Evolutionary conservation across 1,140 invertebrate species (phyloP).

Genomic region (Lepidurus couesii): DNA sequence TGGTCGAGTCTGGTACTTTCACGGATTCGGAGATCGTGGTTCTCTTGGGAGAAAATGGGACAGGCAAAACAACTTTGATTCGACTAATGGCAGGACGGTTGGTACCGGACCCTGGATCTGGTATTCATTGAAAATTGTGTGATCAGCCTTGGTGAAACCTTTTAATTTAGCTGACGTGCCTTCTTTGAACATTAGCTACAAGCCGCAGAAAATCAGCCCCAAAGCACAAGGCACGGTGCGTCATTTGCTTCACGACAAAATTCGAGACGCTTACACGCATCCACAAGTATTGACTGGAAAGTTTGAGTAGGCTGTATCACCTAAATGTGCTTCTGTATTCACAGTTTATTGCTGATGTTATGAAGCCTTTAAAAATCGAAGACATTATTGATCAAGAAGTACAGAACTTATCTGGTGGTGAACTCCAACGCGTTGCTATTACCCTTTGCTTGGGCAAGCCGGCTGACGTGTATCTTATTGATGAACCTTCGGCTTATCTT

Average conservation of each 20-base stretch:
- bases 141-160: neutral
- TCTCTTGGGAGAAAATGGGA: constrained; percentile 97
- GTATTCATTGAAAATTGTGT: constrained; percentile 43
- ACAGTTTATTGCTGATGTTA: constrained; percentile 96
- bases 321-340: constrained; percentile 34
- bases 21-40: constrained; percentile 99
- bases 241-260: constrained; percentile 89
- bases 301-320: neutral
- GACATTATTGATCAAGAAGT: constrained; percentile 98
- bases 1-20: constrained; percentile 81
- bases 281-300: constrained; percentile 61
- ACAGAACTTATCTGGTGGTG: constrained; percentile 97
- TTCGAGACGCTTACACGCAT: constrained; percentile 93
- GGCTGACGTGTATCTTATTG: constrained; percentile 97
- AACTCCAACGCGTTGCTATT: constrained; percentile 94
- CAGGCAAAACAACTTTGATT: constrained; percentile 99
- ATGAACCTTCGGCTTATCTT: constrained; percentile 98
- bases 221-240: constrained; percentile 91
- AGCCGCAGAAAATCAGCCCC: constrained; percentile 99
- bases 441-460: constrained; percentile 96
- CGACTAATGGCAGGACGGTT: constrained; percentile 95
- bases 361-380: constrained; percentile 97
- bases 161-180: constrained; percentile 65
- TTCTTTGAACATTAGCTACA: constrained; percentile 95
- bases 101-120: constrained; percentile 78